phyloP scores from a whole-genome alignment of 2,113 vertebrate genomes.

The Strix aluco region DNA sequence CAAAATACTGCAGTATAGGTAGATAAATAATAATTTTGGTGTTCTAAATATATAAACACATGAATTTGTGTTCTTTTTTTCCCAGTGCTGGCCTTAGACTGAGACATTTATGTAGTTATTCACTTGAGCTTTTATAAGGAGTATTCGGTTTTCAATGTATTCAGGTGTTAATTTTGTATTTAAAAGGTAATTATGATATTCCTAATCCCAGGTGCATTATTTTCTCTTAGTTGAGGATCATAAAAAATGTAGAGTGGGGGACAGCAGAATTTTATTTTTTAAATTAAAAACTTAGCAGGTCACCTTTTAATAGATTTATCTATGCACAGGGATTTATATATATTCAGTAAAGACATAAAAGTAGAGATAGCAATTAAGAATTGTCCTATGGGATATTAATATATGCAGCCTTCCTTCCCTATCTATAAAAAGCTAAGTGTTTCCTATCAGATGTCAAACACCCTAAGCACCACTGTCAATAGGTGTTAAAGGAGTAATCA shows the following conservation, averaged over 20 bases:
- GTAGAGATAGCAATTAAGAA: constrained; percentile 29
- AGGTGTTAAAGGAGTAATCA: not conserved
- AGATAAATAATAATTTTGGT: not conserved
- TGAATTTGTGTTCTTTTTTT: not conserved
- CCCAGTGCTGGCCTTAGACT: not conserved
- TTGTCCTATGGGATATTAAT: constrained; percentile 1
- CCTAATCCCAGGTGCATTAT: not conserved
- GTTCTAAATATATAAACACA: not conserved
- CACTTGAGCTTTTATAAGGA: not conserved
- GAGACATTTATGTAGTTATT: not conserved
- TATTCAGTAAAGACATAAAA: constrained; percentile 19
- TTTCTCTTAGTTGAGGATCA: not conserved
- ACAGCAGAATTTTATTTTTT: not conserved
- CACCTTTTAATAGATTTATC: constrained; percentile 37
- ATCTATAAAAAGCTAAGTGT: not conserved
- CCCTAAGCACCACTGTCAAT: not conserved
- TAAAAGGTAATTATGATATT: constrained; percentile 41
- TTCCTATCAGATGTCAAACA: not conserved
- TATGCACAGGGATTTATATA: not conserved
- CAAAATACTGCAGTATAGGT: not conserved
- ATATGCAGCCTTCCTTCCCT: not conserved
- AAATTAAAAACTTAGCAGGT: constrained; percentile 32
- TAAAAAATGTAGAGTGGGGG: not conserved
- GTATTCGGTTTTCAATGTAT: not conserved
- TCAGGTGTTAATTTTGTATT: constrained; percentile 28